Conservation (phyloP, 2,888 invertebrate genomes). For the Andrena dorsata region DNA sequence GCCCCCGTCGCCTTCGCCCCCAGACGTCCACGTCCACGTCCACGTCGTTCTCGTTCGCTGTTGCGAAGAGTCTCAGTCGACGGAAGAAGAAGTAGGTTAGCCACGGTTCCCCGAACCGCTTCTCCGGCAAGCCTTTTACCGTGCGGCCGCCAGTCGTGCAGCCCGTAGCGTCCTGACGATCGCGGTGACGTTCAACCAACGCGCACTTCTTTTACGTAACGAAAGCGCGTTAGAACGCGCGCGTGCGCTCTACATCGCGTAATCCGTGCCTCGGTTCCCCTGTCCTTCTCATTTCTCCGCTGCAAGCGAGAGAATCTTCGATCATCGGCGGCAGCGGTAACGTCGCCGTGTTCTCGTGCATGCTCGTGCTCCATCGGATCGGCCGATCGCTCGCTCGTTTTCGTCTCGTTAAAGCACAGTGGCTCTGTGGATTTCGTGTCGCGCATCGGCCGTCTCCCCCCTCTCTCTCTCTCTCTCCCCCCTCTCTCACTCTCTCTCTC, state of each 20-base stretch:
- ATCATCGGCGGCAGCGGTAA: constrained; percentile 66
- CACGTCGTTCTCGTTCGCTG: constrained; percentile 17
- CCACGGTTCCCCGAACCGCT: constrained; percentile 17
- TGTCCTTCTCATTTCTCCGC: constrained; percentile 40
- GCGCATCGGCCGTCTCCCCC: background rate
- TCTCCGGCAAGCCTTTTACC: constrained; percentile 41
- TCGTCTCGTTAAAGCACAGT: constrained; percentile 43
- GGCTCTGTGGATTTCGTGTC: constrained; percentile 36
- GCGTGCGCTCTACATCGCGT: constrained; percentile 67
- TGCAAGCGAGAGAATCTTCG: constrained; percentile 59
- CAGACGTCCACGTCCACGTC: constrained; percentile 21
- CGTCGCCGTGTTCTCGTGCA: constrained; percentile 55
- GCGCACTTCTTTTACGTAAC: constrained; percentile 80
- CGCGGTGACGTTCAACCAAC: constrained; percentile 68
- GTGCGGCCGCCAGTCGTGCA: constrained; percentile 33
- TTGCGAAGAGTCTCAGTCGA: constrained; percentile 49
- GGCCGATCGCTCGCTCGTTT: constrained; percentile 58
- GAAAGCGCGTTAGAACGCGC: constrained; percentile 67
- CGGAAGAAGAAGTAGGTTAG: constrained; percentile 38
- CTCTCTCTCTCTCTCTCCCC: background rate
- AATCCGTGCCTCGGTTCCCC: constrained; percentile 58
- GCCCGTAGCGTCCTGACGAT: constrained; percentile 32
- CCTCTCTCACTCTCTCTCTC: background rate
- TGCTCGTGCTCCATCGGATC: constrained; percentile 62
- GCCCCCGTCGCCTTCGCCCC: background rate